Conservation (phyloP, 2,797 vertebrate species). For the Pseudochirops cupreus region DNA sequence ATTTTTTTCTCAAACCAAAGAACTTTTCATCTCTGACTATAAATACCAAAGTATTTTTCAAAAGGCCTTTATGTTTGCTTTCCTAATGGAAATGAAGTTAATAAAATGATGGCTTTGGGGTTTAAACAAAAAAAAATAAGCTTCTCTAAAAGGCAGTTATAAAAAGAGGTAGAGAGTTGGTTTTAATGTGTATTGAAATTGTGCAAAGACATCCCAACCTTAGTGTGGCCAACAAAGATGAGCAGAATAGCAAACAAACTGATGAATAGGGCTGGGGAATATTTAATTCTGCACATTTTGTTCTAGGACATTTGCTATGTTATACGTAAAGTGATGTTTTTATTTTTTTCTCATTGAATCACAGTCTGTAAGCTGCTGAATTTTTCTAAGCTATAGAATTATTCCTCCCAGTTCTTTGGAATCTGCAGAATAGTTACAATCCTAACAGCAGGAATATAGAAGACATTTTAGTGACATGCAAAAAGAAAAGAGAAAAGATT, state of each 20-base stretch:
- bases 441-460: constrained; percentile 34
- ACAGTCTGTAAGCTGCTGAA: neutral
- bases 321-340: constrained; percentile 29
- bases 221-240: constrained; percentile 24
- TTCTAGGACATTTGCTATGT: neutral
- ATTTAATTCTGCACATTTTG: neutral
- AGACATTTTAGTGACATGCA: constrained; percentile 23
- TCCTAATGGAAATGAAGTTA: constrained; percentile 36
- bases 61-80: constrained; percentile 48
- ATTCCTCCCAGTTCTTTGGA: constrained; percentile 13
- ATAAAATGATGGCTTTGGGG: constrained; percentile 37
- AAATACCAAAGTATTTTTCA: constrained; percentile 18
- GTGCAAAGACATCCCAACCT: constrained; percentile 23
- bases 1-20: constrained; percentile 18
- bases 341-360: constrained; percentile 36
- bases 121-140: constrained; percentile 14
- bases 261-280: neutral
- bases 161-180: constrained; percentile 32
- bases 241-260: neutral
- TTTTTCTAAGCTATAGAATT: neutral
- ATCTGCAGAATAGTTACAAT: constrained; percentile 23
- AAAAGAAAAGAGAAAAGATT: constrained; percentile 18
- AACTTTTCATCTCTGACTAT: constrained; percentile 8
- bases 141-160: constrained; percentile 44
- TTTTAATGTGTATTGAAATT: constrained; percentile 59